Base-by-base conservation (phyloP, 2,888 invertebrate genomes). In the Branchipolynoe longqiensis region DNA sequence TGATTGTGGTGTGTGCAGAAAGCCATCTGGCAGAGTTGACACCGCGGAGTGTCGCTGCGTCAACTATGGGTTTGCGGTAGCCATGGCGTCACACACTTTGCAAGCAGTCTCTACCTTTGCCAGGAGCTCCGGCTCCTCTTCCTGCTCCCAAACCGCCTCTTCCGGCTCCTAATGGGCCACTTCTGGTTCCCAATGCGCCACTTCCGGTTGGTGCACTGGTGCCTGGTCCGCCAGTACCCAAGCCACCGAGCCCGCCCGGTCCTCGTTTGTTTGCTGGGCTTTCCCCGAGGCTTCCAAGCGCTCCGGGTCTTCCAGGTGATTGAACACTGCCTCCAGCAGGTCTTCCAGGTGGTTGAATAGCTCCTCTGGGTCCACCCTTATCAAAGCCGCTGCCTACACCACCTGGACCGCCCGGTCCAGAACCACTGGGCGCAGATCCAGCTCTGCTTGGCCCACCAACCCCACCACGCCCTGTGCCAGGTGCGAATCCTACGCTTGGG, bases 341-440 rank as follows among this genome's bases (percentile, higher is more conserved):
- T 36, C 84, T 78, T 6, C 64, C 78, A n/a, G 73, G 28, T 8
- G 59, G 84, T 25, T 48, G 62, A 25, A 54, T 74, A 58, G 69
- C 56, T 12, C 41, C 25, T 48, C 86, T 84, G n/a, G 83, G 59
- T 22, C 83, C 86, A 14, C 81, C 81, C n/a, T 38, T 6, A 28
- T 38, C 84, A 59, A 38, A 41, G 2, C 40, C 84, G 31, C 31
- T 25, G 25, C 28, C 25, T 25, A 25, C 81, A 25, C 58, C 25
- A 31, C 82, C 82, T 82, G 58, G 58, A 31, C 58, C 82, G 18
- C 82, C 82, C 12, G n/a, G n/a, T 36, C 81, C 56, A 4, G 82
- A 59, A 2, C 73, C 73, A 3, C 73, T 40, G 8, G n/a, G 8
- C 38, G 38, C 73, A 38, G 73, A 40, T 2, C 41, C 18, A 33